Conservation (phyloP, 1,140 invertebrate species). For the Drosophila quadrilineata region DNA sequence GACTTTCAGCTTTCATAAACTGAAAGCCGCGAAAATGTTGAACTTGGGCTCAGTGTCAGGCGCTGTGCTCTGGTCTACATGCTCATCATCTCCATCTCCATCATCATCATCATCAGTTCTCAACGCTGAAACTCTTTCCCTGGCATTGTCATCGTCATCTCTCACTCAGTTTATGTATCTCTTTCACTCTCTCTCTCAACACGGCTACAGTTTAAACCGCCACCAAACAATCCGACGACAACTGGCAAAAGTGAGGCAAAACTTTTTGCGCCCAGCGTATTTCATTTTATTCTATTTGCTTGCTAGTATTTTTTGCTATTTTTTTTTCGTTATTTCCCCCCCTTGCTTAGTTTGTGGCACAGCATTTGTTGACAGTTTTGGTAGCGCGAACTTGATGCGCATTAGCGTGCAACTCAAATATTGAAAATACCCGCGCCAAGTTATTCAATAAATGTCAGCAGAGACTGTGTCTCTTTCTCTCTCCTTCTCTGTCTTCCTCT, state of each 20-base stretch:
- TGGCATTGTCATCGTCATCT: no score
- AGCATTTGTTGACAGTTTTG: conserved; percentile 69
- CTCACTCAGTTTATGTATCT: no score
- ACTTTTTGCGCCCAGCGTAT: conserved; percentile 43
- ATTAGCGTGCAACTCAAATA: conserved; percentile 71
- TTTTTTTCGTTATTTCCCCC: conserved; percentile 16
- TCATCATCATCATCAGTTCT: conserved; percentile 33
- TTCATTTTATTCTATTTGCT: no score
- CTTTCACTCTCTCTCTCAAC: no score
- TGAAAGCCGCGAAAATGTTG: conserved; percentile 65
- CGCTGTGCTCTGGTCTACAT: no score
- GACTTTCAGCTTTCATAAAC: conserved; percentile 53
- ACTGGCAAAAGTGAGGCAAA: conserved; percentile 56
- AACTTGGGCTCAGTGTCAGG: conserved; percentile 68
- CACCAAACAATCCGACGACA: conserved; percentile 43
- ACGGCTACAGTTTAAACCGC: conserved; percentile 39
- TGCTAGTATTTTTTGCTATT: conserved; percentile 20
- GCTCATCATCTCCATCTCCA: conserved; percentile 47
- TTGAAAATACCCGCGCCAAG: conserved; percentile 61
- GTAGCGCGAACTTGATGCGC: conserved; percentile 56
- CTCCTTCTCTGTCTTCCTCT: no score
- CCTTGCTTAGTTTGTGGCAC: no score
- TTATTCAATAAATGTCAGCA: conserved; percentile 76
- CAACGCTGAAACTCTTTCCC: no score
- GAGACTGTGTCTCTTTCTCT: no score